A percentile compares a stretch with the other conserved stretches of the same genome.
Conservation (phyloP, 2,113 vertebrate species). For the Gasterosteus aculeatus region DNA sequence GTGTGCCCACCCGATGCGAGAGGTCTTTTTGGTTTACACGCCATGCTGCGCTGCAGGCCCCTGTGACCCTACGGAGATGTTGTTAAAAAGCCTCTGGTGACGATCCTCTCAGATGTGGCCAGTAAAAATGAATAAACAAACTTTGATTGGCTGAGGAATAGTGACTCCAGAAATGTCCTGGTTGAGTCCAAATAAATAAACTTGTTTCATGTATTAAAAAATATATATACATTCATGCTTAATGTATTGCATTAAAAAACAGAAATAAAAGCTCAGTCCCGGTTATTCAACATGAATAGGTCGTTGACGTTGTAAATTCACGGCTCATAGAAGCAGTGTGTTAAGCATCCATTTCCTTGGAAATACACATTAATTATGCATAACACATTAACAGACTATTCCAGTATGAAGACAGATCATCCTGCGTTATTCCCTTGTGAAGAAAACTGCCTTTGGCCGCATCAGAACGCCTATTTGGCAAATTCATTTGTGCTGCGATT, state of each 20-base stretch:
- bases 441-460: conserved; percentile 10
- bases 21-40: not conserved
- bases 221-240: not conserved
- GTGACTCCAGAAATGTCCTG: not conserved
- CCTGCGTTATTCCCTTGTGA: not conserved
- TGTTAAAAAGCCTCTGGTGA: not conserved
- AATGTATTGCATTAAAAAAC: not conserved
- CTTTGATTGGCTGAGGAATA: not conserved
- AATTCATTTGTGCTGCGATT: conserved; percentile 46
- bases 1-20: not conserved
- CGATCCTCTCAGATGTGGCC: not conserved
- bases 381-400: conserved; percentile 1
- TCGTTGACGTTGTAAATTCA: not conserved
- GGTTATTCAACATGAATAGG: not conserved
- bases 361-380: conserved; percentile 8
- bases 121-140: not conserved
- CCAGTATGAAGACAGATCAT: not conserved
- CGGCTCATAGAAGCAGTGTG: not conserved
- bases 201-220: not conserved
- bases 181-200: not conserved
- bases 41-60: not conserved
- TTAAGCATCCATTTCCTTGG: conserved; percentile 13
- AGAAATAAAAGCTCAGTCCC: not conserved
- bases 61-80: not conserved
- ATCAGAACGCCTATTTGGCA: conserved; percentile 27